phyloP scores from a whole-genome alignment of 2,888 invertebrate species.

The Scotopteryx bipunctaria region DNA sequence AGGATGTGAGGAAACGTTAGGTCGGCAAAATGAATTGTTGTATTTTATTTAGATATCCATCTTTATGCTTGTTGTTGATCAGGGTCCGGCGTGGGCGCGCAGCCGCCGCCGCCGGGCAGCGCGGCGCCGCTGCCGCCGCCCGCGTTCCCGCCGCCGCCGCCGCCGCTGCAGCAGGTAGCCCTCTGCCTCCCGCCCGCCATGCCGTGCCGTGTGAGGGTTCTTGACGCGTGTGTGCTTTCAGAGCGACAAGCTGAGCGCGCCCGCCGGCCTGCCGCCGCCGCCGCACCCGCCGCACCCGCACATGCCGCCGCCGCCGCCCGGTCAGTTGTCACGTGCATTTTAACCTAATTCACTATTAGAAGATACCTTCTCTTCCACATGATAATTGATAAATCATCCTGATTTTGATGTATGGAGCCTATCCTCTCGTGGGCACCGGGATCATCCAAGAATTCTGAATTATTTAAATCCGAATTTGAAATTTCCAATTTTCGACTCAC shows the following conservation, averaged over 20 bases:
- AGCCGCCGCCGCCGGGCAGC: conserved; percentile 59
- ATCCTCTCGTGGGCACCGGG: no score
- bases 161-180: conserved; percentile 41
- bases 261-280: conserved; percentile 55
- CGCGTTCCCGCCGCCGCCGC: conserved; percentile 27
- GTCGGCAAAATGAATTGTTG: no score
- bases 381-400: no score
- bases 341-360: not conserved
- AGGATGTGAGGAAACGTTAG: no score
- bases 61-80: not conserved
- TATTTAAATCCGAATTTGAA: no score
- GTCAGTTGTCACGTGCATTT: conserved; percentile 36
- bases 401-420: no score
- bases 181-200: conserved; percentile 46
- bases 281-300: conserved; percentile 50
- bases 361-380: no score
- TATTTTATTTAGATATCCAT: no score
- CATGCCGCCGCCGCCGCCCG: conserved; percentile 65
- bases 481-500: no score
- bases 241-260: conserved; percentile 7
- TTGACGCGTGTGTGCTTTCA: no score
- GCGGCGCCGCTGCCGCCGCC: conserved; percentile 49
- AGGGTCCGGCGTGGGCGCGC: conserved; percentile 43
- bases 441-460: no score
- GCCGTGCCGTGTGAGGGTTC: no score